Conservation (phyloP, 2,113 vertebrate species). For the Apistogramma diplotaenia region DNA sequence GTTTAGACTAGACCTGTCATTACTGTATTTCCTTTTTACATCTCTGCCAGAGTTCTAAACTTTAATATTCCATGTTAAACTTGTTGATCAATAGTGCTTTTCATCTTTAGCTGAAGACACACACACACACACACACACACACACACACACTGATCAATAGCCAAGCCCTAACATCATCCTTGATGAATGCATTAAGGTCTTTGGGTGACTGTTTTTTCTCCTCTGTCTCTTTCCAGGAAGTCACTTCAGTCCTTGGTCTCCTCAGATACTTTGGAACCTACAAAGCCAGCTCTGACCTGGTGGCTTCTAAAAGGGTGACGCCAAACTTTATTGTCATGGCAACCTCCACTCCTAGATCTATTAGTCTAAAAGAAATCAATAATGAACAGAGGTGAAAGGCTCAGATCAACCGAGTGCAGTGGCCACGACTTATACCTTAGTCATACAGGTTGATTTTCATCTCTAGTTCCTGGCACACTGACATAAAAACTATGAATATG, state of each 20-base stretch:
- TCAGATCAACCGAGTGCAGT: neutral
- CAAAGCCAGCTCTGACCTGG: neutral
- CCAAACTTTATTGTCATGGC: slow-evolving; percentile 4
- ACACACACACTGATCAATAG: slow-evolving; percentile 4
- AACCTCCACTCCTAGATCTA: neutral
- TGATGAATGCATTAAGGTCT: slow-evolving; percentile 28
- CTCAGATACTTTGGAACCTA: neutral
- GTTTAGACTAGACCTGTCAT: neutral
- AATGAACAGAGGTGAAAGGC: neutral
- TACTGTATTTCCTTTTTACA: neutral
- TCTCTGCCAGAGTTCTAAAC: neutral
- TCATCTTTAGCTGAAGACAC: neutral
- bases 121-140: no score
- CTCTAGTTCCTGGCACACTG: no score
- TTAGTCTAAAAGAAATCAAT: slow-evolving; percentile 6
- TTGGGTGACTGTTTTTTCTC: neutral
- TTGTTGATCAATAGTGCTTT: neutral
- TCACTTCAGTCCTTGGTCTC: neutral
- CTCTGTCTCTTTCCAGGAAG: neutral
- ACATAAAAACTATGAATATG: neutral
- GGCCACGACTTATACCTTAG: neutral
- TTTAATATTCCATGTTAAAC: neutral
- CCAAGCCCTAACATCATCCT: neutral
- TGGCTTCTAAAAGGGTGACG: neutral
- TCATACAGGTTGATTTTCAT: neutral